Conservation (phyloP, 2,797 vertebrate species). For the Mergus octosetaceus region DNA sequence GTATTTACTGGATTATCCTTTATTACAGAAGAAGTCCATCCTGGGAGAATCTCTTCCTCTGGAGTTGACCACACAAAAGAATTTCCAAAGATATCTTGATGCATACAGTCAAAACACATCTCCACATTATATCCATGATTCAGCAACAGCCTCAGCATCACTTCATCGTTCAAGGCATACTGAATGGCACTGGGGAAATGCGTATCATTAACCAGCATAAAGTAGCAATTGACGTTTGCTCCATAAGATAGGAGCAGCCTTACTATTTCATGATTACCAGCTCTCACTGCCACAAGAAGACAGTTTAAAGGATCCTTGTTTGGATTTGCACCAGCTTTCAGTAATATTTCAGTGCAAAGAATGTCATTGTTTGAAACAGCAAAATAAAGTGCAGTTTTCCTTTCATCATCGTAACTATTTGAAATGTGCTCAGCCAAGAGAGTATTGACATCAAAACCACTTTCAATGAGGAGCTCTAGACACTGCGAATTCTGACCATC, state of each 20-base stretch:
- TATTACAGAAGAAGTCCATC: slow-evolving; percentile 86
- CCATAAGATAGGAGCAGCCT: slow-evolving; percentile 82
- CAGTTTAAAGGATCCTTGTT: slow-evolving; percentile 88
- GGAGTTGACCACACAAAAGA: slow-evolving; percentile 78
- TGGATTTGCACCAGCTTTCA: slow-evolving; percentile 83
- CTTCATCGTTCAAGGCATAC: slow-evolving; percentile 88
- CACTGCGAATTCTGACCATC: slow-evolving; percentile 85
- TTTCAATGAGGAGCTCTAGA: slow-evolving; percentile 82
- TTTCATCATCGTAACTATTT: slow-evolving; percentile 82
- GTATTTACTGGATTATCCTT: slow-evolving; percentile 89
- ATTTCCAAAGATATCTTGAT: slow-evolving; percentile 78
- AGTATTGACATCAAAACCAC: slow-evolving; percentile 83
- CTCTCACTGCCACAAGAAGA: slow-evolving; percentile 87
- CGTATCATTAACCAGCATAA: slow-evolving; percentile 84
- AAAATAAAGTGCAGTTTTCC: slow-evolving; percentile 83
- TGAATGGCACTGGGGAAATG: slow-evolving; percentile 89
- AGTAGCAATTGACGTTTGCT: slow-evolving; percentile 89
- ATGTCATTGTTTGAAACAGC: slow-evolving; percentile 86
- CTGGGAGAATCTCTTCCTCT: slow-evolving; percentile 71
- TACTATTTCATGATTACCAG: slow-evolving; percentile 83
- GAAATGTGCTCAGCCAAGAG: slow-evolving; percentile 82
- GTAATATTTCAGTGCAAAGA: slow-evolving; percentile 80
- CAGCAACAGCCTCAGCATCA: slow-evolving; percentile 89
- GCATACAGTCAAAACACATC: slow-evolving; percentile 86
- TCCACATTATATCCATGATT: slow-evolving; percentile 85